These are phyloP conservation scores for Halesus radiatus DNA, from an alignment of 1,140 invertebrate species.

Conservation along the genomic window DNA sequence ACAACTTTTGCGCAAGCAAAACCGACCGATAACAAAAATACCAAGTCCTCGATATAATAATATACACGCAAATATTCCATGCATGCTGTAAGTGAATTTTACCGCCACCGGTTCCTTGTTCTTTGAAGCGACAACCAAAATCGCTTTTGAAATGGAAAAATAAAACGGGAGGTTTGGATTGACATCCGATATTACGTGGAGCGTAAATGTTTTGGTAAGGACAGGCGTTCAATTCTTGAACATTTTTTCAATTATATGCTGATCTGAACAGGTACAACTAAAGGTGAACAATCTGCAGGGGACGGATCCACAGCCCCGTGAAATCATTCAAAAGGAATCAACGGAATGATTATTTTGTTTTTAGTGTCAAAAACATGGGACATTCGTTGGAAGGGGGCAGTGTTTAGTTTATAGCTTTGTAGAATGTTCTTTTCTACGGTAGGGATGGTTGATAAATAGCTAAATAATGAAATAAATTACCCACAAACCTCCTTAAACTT, in stretches of 20 bases:
- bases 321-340: slow-evolving; percentile 35
- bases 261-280: slow-evolving; percentile 56
- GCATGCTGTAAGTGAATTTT: slow-evolving; percentile 44
- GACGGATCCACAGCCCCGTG: slow-evolving; percentile 18
- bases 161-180: slow-evolving; percentile 50
- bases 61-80: slow-evolving; percentile 35
- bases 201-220: slow-evolving; percentile 54
- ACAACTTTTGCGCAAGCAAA: no score
- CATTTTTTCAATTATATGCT: slow-evolving; percentile 58
- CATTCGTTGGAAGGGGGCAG: no score
- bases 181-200: slow-evolving; percentile 55
- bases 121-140: slow-evolving; percentile 51
- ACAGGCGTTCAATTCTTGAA: slow-evolving; percentile 56
- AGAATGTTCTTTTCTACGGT: no score
- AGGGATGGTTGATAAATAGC: no score
- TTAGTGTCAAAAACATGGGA: slow-evolving; percentile 12
- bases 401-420: no score
- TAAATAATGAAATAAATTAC: no score
- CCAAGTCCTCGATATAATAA: not conserved
- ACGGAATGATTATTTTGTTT: slow-evolving; percentile 26
- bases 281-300: slow-evolving; percentile 54
- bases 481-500: no score
- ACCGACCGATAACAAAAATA: no score
- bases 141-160: slow-evolving; percentile 54
- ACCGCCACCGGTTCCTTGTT: slow-evolving; percentile 40